Evolutionary conservation across 92 coral and sea anemone genomes (phyloP), one percentile per base, ranked within the genome.

Genomic region (Anthopleura xanthogrammica): DNA sequence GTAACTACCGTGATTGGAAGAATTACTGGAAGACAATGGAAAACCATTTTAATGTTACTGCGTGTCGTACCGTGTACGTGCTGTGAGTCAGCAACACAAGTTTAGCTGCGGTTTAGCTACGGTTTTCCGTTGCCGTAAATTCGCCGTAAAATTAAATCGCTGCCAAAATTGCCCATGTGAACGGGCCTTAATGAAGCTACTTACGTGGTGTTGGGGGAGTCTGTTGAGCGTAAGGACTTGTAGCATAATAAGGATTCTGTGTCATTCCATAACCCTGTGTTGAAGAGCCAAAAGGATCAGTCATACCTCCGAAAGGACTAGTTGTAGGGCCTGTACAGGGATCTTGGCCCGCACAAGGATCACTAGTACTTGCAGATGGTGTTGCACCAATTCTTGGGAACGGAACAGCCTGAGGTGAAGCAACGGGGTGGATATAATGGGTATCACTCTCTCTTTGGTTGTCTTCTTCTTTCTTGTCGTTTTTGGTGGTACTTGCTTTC

Each of bases 351-450:
- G 20, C 83, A 68, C 77, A 86, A 52, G 92, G 92, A 17, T 36
- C 36, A 29, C 36, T 29, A 29, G 36, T 56, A 78, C 70, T 55
- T 19, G 88, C 40, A 57, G 87, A 76, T 48, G 83, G 79, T 17
- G 80, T 77, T n/a, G 85, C 70, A 41, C 79, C 29, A 39, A 78
- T 71, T 79, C 81, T 82, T 19, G 90, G 90, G 85, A 82, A 57
- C 36, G 85, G 87, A 22, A 80, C 92, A 20, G 79, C 65, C 42
- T 90, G 90, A 11, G 89, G 90, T 12, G 87, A 68, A 19, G 85
- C 92, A 50, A 83, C 84, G 3, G 92, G 92, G 36, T 68, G 87
- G 48, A 90, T 78, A 41, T 82, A 79, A 50, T 83, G 85, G 20
- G 79, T 82, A 36, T 76, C 87, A 14, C 62, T 56, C 39, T 50